Evolutionary conservation across 2,797 vertebrate genomes (phyloP).

Genomic region (Parotocinclus haroldoi): DNA sequence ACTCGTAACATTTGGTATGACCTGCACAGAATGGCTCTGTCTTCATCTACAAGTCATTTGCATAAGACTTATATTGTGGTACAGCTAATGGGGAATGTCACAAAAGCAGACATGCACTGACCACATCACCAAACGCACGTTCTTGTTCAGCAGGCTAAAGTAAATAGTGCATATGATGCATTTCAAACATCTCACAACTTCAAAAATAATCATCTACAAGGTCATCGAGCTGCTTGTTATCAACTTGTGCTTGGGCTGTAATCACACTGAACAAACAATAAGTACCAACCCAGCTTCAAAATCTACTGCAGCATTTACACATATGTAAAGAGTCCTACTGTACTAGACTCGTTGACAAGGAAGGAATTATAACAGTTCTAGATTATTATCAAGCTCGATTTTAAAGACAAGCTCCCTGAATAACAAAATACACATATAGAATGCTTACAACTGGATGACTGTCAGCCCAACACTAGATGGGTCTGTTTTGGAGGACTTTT

Average conservation of each 20-base stretch:
- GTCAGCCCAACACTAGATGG: too few species aligned
- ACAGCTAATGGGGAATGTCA: conserved; percentile 36
- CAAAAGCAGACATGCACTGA: conserved; percentile 36
- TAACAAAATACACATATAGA: conserved; percentile 4
- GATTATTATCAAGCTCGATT: conserved; percentile 9
- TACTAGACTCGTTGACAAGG: conserved; percentile 10
- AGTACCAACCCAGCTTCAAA: not conserved
- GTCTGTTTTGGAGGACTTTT: too few species aligned
- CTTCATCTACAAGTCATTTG: conserved; percentile 3
- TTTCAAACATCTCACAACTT: too few species aligned
- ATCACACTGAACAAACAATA: not conserved
- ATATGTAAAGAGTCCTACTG: conserved; percentile 23
- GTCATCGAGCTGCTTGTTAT: not conserved
- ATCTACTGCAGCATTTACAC: not conserved
- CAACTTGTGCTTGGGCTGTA: not conserved
- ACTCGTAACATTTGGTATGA: conserved; percentile 42
- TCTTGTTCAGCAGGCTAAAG: too few species aligned
- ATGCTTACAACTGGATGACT: too few species aligned
- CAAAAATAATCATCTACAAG: conserved; percentile 3
- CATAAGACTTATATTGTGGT: conserved; percentile 18
- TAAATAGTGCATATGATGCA: too few species aligned
- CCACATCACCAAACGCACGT: conserved; percentile 18
- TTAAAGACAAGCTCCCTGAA: conserved; percentile 39
- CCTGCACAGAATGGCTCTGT: conserved; percentile 5
- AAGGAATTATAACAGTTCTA: conserved; percentile 14